phyloP scores from a whole-genome alignment of 2,888 invertebrate species.

The Gortyna flavago region DNA sequence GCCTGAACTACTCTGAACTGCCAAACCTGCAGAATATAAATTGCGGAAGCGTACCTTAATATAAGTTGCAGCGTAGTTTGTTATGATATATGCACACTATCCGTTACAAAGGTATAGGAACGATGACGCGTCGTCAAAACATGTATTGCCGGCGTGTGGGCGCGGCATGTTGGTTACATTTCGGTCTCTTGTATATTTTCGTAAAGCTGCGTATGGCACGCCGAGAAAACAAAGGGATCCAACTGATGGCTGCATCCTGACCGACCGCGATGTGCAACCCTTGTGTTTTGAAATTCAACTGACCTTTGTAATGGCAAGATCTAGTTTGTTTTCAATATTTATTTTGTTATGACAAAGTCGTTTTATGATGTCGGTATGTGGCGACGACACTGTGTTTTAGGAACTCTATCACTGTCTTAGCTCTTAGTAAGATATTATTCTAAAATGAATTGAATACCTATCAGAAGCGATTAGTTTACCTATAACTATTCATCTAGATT shows the following conservation, averaged over 20 bases:
- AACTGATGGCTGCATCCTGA: conserved; percentile 82
- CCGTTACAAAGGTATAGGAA: conserved; percentile 61
- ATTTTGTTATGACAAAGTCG: neutral
- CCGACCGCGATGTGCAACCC: conserved; percentile 60
- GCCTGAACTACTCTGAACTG: conserved; percentile 13
- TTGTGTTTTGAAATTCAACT: conserved; percentile 68
- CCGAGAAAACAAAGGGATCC: conserved; percentile 83
- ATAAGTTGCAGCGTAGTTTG: conserved; percentile 25
- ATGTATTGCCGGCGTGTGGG: conserved; percentile 80
- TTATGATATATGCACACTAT: conserved; percentile 56
- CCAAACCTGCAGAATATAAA: conserved; percentile 36
- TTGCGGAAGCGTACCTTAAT: conserved; percentile 56
- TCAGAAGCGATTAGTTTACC: neutral
- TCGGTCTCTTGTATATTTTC: conserved; percentile 86
- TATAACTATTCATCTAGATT: neutral
- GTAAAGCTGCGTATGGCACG: conserved; percentile 81
- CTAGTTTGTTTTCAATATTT: conserved; percentile 26
- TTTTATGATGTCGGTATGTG: neutral
- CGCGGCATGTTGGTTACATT: conserved; percentile 82
- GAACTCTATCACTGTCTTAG: neutral
- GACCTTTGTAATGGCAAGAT: conserved; percentile 46
- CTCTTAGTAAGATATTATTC: neutral
- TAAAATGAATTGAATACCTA: conserved; percentile 1
- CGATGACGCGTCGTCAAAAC: conserved; percentile 78
- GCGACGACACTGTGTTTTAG: neutral